Evolutionary conservation across 2,888 invertebrate genomes (phyloP).

Genomic region (Alsophila aescularia): DNA sequence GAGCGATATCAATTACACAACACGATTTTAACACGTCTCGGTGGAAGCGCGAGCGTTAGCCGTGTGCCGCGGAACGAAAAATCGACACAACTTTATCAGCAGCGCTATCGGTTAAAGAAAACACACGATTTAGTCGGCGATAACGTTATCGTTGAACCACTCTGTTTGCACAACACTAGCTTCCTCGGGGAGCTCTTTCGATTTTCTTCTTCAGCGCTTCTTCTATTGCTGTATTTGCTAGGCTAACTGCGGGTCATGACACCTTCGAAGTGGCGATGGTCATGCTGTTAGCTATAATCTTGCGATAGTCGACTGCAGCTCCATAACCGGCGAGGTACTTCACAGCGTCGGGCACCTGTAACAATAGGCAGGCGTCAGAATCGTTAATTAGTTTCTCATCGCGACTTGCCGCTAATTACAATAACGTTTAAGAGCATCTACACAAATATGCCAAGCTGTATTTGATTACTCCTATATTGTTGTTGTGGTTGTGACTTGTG

Average conservation of each 20-base stretch:
- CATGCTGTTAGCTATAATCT: conserved; percentile 48
- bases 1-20: conserved; percentile 42
- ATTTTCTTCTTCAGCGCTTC: conserved; percentile 8
- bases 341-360: conserved; percentile 74
- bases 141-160: conserved; percentile 50
- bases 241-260: conserved; percentile 52
- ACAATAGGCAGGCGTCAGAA: conserved; percentile 66
- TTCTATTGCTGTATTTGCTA: not conserved
- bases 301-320: conserved; percentile 70
- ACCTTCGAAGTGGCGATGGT: conserved; percentile 49
- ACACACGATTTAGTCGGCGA: conserved; percentile 52
- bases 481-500: too few relatives aligned
- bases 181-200: conserved; percentile 51
- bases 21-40: conserved; percentile 52
- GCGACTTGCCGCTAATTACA: conserved; percentile 43
- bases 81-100: conserved; percentile 47
- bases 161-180: conserved; percentile 56
- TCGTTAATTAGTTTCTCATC: conserved; percentile 44
- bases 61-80: conserved; percentile 47
- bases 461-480: not conserved
- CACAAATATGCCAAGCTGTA: conserved; percentile 1
- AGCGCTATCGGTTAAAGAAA: conserved; percentile 67
- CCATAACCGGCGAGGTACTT: conserved; percentile 75
- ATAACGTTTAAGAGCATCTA: conserved; percentile 29
- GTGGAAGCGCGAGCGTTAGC: conserved; percentile 43